Evolutionary conservation across 2,113 vertebrate genomes (phyloP).

Genomic region (Fregetta grallaria): DNA sequence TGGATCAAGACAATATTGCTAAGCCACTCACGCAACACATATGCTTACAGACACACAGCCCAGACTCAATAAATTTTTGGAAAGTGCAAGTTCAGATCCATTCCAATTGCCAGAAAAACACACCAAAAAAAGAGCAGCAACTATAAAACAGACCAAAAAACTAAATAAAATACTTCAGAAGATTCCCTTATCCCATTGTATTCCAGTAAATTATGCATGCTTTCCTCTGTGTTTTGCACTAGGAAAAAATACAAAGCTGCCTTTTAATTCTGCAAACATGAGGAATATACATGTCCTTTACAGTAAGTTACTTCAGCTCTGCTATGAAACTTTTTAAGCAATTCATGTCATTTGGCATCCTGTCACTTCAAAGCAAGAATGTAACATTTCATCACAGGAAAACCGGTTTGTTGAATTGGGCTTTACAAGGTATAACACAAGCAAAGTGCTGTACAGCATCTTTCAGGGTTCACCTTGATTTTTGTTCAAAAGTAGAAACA

Average conservation of each 20-base stretch:
- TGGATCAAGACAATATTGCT: not conserved
- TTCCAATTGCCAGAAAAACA: not conserved
- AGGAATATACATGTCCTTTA: not conserved
- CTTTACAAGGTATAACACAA: not conserved
- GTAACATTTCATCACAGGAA: not conserved
- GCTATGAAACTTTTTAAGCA: not conserved
- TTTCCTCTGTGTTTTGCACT: constrained; percentile 21
- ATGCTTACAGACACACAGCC: not conserved
- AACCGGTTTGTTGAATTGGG: not conserved
- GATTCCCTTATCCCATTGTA: not conserved
- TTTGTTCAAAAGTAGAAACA: not conserved
- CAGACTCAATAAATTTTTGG: not conserved
- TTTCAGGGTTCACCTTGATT: not conserved
- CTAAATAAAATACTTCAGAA: constrained; percentile 14
- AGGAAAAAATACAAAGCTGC: not conserved
- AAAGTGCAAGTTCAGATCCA: not conserved
- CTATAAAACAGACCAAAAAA: constrained; percentile 28
- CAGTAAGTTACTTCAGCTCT: not conserved
- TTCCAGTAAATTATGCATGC: not conserved
- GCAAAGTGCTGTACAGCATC: not conserved
- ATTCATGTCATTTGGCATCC: not conserved
- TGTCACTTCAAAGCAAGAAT: not conserved
- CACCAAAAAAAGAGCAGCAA: not conserved
- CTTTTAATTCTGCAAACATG: not conserved
- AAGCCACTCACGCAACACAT: not conserved